Evolutionary conservation across 53 echinoderm and acorn worm species (phyloP).

Genomic region (Apostichopus leukothele): DNA sequence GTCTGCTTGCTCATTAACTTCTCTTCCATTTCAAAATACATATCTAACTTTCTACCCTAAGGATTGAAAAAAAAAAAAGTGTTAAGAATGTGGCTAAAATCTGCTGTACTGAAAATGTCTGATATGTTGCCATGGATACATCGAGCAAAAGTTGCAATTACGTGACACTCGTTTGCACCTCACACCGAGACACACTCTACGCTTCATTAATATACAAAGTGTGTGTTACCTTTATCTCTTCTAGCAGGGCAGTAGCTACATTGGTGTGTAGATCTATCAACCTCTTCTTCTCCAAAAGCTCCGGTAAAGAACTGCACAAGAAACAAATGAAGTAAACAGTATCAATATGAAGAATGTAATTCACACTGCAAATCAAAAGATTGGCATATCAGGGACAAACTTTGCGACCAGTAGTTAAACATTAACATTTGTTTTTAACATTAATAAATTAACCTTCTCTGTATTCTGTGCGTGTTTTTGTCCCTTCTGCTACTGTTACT

Average conservation of each 20-base stretch:
- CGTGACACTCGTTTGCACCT: too few species aligned
- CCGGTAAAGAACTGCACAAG: slow-evolving; percentile 82
- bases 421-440: too few species aligned
- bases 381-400: too few species aligned
- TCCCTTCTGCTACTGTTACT: too few species aligned
- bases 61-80: neutral
- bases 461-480: too few species aligned
- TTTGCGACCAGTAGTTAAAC: too few species aligned
- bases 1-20: slow-evolving; percentile 97
- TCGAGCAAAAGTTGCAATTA: too few species aligned
- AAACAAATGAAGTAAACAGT: neutral
- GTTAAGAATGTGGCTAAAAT: neutral
- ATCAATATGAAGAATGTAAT: too few species aligned
- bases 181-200: neutral
- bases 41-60: slow-evolving; percentile 90
- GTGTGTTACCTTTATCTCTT: slow-evolving; percentile 87
- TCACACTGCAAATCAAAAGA: too few species aligned
- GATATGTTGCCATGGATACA: too few species aligned
- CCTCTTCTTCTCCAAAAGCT: slow-evolving; percentile 95
- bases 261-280: slow-evolving; percentile 97
- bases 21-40: slow-evolving; percentile 99
- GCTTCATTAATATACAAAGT: neutral
- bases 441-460: too few species aligned
- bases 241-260: slow-evolving; percentile 88
- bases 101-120: too few species aligned